Evolutionary conservation across 2,797 vertebrate genomes (phyloP).

Genomic region (Acanthurus leucopareius): DNA sequence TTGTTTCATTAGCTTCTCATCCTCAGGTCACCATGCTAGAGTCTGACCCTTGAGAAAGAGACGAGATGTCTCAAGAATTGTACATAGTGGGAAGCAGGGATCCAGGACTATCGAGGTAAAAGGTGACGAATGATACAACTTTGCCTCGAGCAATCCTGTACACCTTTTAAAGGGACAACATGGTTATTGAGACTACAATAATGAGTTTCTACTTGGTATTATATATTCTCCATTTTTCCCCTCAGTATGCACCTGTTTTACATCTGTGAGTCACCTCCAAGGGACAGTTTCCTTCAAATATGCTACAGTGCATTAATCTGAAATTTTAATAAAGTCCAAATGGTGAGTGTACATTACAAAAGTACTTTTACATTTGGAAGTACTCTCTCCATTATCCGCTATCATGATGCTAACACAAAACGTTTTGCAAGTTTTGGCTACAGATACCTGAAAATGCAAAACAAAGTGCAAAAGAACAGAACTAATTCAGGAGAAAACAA

Average conservation of each 20-base stretch:
- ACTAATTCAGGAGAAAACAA: slow-evolving; percentile 62
- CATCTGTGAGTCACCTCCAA: not conserved
- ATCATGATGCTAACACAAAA: not conserved
- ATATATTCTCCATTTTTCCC: slow-evolving; percentile 7
- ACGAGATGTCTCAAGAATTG: slow-evolving; percentile 25
- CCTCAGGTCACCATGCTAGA: slow-evolving; percentile 51
- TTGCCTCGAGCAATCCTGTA: slow-evolving; percentile 21
- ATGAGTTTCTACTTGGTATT: not conserved
- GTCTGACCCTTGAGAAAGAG: slow-evolving; percentile 37
- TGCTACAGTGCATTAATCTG: not conserved
- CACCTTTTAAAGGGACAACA: not conserved
- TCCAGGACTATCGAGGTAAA: slow-evolving; percentile 39
- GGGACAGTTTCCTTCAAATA: not conserved
- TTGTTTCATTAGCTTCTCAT: slow-evolving; percentile 67
- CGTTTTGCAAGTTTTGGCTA: not conserved
- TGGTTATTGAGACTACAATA: not conserved
- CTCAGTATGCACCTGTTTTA: not conserved
- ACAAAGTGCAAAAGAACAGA: slow-evolving; percentile 55
- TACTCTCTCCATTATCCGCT: not conserved
- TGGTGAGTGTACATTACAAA: slow-evolving; percentile 12
- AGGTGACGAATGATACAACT: slow-evolving; percentile 41
- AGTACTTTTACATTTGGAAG: not conserved
- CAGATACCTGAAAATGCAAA: slow-evolving; percentile 38
- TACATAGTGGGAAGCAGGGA: slow-evolving; percentile 4
- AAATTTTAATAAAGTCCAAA: not conserved